Base-by-base conservation (phyloP, 2,113 vertebrate genomes). In the Platichthys stellatus region DNA sequence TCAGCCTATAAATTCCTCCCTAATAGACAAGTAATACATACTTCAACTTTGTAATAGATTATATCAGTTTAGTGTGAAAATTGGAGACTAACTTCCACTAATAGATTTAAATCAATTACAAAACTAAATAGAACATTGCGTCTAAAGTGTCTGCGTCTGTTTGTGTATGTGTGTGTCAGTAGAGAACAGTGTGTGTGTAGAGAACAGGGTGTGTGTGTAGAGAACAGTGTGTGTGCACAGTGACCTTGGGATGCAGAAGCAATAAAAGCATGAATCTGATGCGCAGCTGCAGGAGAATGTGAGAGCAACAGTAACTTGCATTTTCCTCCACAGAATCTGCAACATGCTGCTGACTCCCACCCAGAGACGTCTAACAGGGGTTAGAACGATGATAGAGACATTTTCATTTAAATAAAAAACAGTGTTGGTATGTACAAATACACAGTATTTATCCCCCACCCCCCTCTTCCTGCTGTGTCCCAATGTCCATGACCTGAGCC, bases 311-410 rank as follows among this genome's bases (percentile, higher is more conserved):
- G 81, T 71, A 69, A 71, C 83, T 89, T 88, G 85, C 90, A 82
- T 74, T 88, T 83, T 74, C 71, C 69, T 83, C 38, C 54, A 68
- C 75, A 82, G 67, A 88, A 76, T 72, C 68, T 86, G 85, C 72
- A 84, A 77, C 80, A 64, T 86, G 85, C 88, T 84, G 72, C 74
- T 78, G 74, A 84, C 35, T 82, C 74, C 74, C 81, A 45, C 15
- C 6, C 38, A 51, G 65, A 31, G 67, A 40, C 18, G 5, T 86
- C 60, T 70, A 53, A 83, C n/a, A 47, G 28, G 86, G 89, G 90
- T 92, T 92, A 89, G 87, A 83, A 91, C 85, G 90, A 92, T 92
- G 82, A 26, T n/a, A 71, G 15, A 59, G 1, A 45, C 1, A 1
- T 53, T 51, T 72, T 7, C 18, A n/a, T 45, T 45, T 38, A 38